Conservation (phyloP, 2,888 invertebrate species). For the Sinohyriopsis cumingii region DNA sequence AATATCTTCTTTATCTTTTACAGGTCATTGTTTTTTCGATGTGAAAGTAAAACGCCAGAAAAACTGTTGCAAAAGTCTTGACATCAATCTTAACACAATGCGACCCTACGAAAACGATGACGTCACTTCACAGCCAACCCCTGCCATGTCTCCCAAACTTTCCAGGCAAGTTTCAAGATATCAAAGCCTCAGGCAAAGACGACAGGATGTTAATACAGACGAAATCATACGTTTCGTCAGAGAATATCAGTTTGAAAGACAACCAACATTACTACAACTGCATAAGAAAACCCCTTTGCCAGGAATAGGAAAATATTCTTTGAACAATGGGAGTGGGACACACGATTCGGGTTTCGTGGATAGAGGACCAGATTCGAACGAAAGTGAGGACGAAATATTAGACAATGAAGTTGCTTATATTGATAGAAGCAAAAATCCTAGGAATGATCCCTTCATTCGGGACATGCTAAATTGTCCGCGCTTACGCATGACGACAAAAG, state of each 20-base stretch:
- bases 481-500: conserved; percentile 25
- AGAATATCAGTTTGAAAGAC: conserved; percentile 47
- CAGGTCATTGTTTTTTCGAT: too few species aligned
- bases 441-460: conserved; percentile 32
- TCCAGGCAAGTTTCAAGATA: conserved; percentile 16
- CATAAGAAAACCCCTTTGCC: conserved; percentile 50
- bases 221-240: conserved; percentile 56
- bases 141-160: conserved; percentile 23
- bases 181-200: conserved; percentile 33
- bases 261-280: conserved; percentile 49
- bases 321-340: conserved; percentile 19
- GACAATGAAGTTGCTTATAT: conserved; percentile 45
- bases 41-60: too few species aligned
- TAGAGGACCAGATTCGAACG: conserved; percentile 32
- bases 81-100: too few species aligned
- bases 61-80: too few species aligned
- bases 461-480: conserved; percentile 38
- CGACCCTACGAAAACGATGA: too few species aligned
- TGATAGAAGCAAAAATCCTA: conserved; percentile 18
- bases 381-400: conserved; percentile 44
- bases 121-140: conserved; percentile 13
- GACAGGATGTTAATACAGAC: conserved; percentile 40
- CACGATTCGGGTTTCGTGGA: conserved; percentile 49
- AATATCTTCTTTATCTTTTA: too few species aligned
- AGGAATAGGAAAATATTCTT: conserved; percentile 39